Conservation (phyloP, 2,888 invertebrate genomes). For the Anoncus sp. region DNA sequence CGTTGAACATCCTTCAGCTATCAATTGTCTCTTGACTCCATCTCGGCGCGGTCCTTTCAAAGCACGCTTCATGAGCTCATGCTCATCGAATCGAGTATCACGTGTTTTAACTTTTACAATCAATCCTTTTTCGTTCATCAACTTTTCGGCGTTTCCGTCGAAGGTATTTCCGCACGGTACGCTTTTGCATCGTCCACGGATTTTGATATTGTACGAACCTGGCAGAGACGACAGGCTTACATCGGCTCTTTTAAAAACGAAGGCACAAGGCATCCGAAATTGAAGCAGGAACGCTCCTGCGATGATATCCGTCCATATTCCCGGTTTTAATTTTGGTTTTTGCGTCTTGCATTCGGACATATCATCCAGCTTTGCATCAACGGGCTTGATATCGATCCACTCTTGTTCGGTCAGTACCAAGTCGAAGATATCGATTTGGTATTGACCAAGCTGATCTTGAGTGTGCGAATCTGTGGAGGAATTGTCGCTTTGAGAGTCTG, state of each 20-base stretch:
- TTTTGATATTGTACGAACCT: slow-evolving; percentile 26
- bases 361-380: not conserved
- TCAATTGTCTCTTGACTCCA: slow-evolving; percentile 25
- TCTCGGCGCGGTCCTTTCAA: slow-evolving; percentile 36
- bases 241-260: slow-evolving; percentile 37
- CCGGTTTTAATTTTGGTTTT: slow-evolving; percentile 25
- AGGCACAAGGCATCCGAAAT: slow-evolving; percentile 47
- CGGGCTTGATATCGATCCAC: slow-evolving; percentile 46
- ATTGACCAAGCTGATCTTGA: not conserved
- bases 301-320: slow-evolving; percentile 44
- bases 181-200: slow-evolving; percentile 46
- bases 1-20: slow-evolving; percentile 23
- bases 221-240: slow-evolving; percentile 26
- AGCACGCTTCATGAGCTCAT: slow-evolving; percentile 37
- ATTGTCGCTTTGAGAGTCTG: not conserved
- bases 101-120: slow-evolving; percentile 24
- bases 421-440: slow-evolving; percentile 28
- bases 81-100: slow-evolving; percentile 17
- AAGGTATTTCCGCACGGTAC: slow-evolving; percentile 40
- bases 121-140: slow-evolving; percentile 17
- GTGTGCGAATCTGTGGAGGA: not conserved
- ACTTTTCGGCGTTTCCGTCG: slow-evolving; percentile 29
- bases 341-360: not conserved
- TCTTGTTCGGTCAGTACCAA: slow-evolving; percentile 32
- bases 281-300: slow-evolving; percentile 40